Percentiles rank a stretch among this genome's conserved stretches.
phyloP scores from a whole-genome alignment of 2,888 invertebrate species.

The Fabriciana adippe region DNA sequence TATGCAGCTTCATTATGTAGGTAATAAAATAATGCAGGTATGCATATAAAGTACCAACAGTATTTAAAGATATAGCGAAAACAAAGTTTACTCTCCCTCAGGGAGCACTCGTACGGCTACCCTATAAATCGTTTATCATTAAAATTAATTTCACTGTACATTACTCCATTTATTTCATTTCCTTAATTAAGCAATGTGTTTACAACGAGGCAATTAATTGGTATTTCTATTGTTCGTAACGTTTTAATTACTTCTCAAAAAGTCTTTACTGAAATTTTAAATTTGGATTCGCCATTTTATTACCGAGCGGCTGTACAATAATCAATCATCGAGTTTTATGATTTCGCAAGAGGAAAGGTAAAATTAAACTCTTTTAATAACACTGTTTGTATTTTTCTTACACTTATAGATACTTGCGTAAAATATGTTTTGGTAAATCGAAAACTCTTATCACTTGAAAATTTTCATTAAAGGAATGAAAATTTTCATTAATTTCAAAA shows the following conservation, averaged over 20 bases:
- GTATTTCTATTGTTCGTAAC: conserved; percentile 69
- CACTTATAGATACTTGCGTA: neutral
- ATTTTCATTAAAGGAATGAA: too few species aligned
- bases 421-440: too few species aligned
- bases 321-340: conserved; percentile 31
- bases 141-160: conserved; percentile 78
- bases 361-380: conserved; percentile 27
- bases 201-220: conserved; percentile 80
- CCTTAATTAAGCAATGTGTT: conserved; percentile 82
- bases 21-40: too few species aligned
- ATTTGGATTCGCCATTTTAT: conserved; percentile 44
- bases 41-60: neutral
- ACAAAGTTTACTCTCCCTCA: conserved; percentile 6
- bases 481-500: too few species aligned
- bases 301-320: conserved; percentile 33
- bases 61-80: conserved; percentile 5
- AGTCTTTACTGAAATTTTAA: conserved; percentile 51
- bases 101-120: conserved; percentile 17
- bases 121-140: conserved; percentile 71
- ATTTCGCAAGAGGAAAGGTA: conserved; percentile 25
- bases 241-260: conserved; percentile 62
- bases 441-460: too few species aligned
- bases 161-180: conserved; percentile 75
- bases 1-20: too few species aligned
- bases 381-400: neutral